Percentiles rank a stretch among this genome's conserved stretches.
phyloP scores from a whole-genome alignment of 2,113 vertebrate species.

The Ahaetulla prasina region DNA sequence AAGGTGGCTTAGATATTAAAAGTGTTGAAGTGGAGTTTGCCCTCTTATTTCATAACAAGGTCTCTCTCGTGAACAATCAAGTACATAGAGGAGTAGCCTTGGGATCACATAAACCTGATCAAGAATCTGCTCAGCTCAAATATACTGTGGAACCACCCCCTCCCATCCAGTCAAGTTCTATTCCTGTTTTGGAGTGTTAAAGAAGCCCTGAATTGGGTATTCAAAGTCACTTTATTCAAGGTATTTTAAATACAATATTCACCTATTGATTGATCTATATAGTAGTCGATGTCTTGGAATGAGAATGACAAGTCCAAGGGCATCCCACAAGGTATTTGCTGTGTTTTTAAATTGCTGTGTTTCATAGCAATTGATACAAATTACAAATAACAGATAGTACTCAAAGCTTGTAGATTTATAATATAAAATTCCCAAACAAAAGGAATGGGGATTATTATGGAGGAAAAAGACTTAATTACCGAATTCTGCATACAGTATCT shows the following conservation, averaged over 20 bases:
- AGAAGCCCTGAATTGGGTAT: neutral
- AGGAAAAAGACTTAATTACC: neutral
- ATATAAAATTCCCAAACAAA: neutral
- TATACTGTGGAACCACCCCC: neutral
- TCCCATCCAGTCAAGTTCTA: neutral
- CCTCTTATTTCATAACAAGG: neutral
- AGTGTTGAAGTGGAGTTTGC: neutral
- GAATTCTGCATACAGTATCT: neutral
- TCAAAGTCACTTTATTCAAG: neutral
- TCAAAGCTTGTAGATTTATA: neutral
- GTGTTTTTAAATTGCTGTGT: neutral
- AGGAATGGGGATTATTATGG: neutral
- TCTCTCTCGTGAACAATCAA: neutral
- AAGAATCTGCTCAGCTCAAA: neutral
- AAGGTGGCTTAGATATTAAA: neutral
- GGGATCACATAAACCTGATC: neutral
- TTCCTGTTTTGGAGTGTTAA: neutral
- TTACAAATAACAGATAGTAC: neutral
- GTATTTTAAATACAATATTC: neutral
- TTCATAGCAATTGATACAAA: neutral
- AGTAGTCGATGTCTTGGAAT: neutral
- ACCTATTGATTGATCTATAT: neutral
- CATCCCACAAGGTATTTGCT: neutral
- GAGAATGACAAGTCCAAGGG: neutral
- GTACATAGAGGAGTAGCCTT: neutral